Percentiles rank a stretch among this genome's conserved stretches.
phyloP scores from a whole-genome alignment of 2,888 invertebrate species.

The Trichopria drosophilae region DNA sequence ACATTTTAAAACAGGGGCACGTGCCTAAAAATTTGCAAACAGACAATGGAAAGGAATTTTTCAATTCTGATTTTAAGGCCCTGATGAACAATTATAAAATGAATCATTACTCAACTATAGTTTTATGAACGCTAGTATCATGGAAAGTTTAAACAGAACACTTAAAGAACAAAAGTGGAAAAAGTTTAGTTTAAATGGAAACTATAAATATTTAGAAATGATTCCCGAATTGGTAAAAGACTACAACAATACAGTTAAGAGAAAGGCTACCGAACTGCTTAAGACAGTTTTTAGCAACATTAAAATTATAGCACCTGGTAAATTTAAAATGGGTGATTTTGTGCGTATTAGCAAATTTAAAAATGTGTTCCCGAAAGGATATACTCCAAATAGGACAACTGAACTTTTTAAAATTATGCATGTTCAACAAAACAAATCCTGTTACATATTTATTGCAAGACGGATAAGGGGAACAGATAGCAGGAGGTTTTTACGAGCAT shows the following conservation, averaged over 20 bases:
- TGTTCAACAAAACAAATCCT: slow-evolving; percentile 42
- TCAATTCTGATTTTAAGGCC: slow-evolving; percentile 46
- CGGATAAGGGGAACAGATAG: slow-evolving; percentile 39
- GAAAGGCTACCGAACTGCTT: no score
- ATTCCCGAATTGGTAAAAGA: slow-evolving; percentile 15
- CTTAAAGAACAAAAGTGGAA: slow-evolving; percentile 41
- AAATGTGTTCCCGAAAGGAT: slow-evolving; percentile 41
- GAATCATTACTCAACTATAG: slow-evolving; percentile 22
- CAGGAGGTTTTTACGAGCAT: slow-evolving; percentile 36
- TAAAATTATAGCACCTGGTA: no score
- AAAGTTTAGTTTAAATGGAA: slow-evolving; percentile 31
- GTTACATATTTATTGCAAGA: slow-evolving; percentile 39
- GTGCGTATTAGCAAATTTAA: slow-evolving; percentile 42
- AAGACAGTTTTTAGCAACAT: no score
- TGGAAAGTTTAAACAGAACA: slow-evolving; percentile 45
- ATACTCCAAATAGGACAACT: slow-evolving; percentile 40
- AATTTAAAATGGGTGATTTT: slow-evolving; percentile 27
- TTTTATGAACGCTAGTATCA: slow-evolving; percentile 42
- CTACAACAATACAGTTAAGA: slow-evolving; percentile 33
- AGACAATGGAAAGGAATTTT: slow-evolving; percentile 22
- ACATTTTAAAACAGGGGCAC: slow-evolving; percentile 21
- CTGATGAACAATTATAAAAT: no score
- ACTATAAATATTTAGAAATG: slow-evolving; percentile 34
- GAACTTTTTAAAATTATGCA: not conserved
- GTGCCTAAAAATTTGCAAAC: slow-evolving; percentile 28